Base-by-base conservation (phyloP, 1,140 invertebrate genomes). In the Phymorhynchus buccinoides region DNA sequence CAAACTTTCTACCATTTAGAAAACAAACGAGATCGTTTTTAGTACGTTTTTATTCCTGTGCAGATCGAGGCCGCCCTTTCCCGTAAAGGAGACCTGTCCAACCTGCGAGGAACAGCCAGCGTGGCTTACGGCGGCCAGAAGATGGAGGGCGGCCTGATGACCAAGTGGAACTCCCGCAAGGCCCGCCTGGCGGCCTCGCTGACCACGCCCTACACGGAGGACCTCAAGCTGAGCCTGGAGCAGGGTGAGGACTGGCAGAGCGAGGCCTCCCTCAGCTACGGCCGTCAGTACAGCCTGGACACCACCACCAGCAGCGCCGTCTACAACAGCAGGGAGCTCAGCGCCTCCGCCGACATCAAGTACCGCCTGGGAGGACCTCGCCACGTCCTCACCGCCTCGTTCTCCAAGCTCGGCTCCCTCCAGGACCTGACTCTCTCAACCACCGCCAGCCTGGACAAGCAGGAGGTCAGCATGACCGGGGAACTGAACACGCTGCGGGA, bases 161-260 rank as follows among this genome's bases (percentile, higher is more conserved):
- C 78, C 56, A 84, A 84, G 75, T 48, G 71, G 71, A 84, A 56
- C 71, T 48, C 71, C 62, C 71, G 39, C 37, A 83, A 56, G 42
- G 37, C 42, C 27, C 66, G 80, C 37, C 3, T 62, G 22, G 80
- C 30, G 44, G 66, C 44, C 78, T 35, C n/a, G 42, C 42, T 82
- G 37, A 12, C 27, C 41, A 85, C 79, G 3, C 84, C 84, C 79
- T 75, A 37, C 68, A 82, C 68, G 30, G 44, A 85, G 22, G 68
- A 42, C 22, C 22, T 85, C 16, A 81, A 85, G 44, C 18, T 85
- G 22, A 52, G 14, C 39, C 6, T 85, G 14, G 84, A 85, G 16
- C 77, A 85, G 37, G 37, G 30, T 27, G 84, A 66, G 32, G 41
- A 52, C 42, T 42, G 75, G 22, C 80, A 62, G 32, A 80, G 41